Evolutionary conservation across 2,888 invertebrate species (phyloP).

Genomic region (Platerodrilus igneus): DNA sequence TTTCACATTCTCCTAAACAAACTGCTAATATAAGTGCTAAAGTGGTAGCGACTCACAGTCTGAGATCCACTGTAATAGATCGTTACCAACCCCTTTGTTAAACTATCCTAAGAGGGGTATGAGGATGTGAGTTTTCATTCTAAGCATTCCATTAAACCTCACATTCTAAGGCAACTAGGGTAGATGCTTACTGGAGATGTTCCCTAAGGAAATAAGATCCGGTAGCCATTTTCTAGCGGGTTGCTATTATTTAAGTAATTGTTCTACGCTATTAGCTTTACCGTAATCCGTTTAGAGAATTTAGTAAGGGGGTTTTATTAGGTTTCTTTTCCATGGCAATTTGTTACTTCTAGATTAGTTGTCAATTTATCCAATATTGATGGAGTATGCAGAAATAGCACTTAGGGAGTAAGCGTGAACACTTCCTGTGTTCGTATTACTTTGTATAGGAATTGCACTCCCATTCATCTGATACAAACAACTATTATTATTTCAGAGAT

Average conservation of each 20-base stretch:
- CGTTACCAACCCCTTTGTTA: conserved; percentile 43
- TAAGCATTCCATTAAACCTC: no score
- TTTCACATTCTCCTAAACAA: conserved; percentile 26
- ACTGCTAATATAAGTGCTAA: conserved; percentile 29
- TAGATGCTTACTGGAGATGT: conserved; percentile 43
- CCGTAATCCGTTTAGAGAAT: conserved; percentile 46
- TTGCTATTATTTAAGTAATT: conserved; percentile 48
- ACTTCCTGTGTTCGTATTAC: no score
- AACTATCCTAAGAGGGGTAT: conserved; percentile 34
- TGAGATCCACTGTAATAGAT: conserved; percentile 39
- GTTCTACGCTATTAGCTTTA: conserved; percentile 45
- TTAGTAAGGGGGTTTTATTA: conserved; percentile 39
- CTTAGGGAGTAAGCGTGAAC: no score
- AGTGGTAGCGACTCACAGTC: conserved; percentile 37
- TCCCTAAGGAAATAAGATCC: conserved; percentile 46
- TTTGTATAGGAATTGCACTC: no score
- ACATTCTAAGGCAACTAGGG: conserved; percentile 29
- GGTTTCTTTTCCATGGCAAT: conserved; percentile 27
- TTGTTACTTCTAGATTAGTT: no score
- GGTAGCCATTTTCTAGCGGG: conserved; percentile 46
- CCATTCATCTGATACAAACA: no score
- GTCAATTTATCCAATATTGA: no score
- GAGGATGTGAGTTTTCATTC: conserved; percentile 26
- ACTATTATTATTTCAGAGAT: no score
- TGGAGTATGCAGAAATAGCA: no score